Evolutionary conservation across 2,888 invertebrate species (phyloP).

Genomic region (Nowickia ferox): DNA sequence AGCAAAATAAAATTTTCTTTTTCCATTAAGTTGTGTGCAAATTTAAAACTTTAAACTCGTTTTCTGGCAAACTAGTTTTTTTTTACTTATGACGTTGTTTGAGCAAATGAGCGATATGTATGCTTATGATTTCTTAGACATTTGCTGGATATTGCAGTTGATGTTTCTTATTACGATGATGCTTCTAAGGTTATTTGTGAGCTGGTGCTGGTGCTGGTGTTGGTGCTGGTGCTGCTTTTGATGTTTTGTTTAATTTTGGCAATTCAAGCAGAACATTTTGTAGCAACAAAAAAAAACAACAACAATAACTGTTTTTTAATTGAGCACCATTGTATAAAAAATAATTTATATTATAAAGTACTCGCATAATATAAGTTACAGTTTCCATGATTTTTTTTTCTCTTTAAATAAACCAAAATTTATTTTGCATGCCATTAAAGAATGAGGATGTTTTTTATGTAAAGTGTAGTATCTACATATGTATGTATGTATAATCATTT

Average conservation of each 20-base stretch:
- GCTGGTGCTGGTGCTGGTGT: neutral
- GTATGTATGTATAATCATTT: too few species aligned
- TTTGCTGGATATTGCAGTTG: conserved; percentile 23
- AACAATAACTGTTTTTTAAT: conserved; percentile 17
- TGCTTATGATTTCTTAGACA: too few species aligned
- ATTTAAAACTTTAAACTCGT: too few species aligned
- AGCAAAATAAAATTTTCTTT: too few species aligned
- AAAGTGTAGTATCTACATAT: conserved; percentile 3
- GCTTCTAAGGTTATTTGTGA: conserved; percentile 14
- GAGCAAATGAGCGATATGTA: too few species aligned
- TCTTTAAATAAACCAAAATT: conserved; percentile 23
- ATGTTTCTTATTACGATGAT: conserved; percentile 29
- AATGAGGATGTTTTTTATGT: conserved; percentile 61
- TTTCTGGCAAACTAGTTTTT: too few species aligned
- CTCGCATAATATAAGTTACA: conserved; percentile 12
- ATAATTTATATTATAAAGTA: conserved; percentile 1
- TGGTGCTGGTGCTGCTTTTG: conserved; percentile 12
- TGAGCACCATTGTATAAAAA: conserved; percentile 25
- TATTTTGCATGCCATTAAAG: conserved; percentile 47
- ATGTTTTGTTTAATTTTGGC: conserved; percentile 51
- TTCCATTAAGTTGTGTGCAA: too few species aligned
- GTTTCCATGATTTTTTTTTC: conserved; percentile 16
- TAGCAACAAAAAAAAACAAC: conserved; percentile 19
- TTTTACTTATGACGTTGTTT: too few species aligned
- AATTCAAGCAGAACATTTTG: conserved; percentile 64